Conservation (phyloP, 2,113 vertebrate genomes). For the Alaudala cheleensis region DNA sequence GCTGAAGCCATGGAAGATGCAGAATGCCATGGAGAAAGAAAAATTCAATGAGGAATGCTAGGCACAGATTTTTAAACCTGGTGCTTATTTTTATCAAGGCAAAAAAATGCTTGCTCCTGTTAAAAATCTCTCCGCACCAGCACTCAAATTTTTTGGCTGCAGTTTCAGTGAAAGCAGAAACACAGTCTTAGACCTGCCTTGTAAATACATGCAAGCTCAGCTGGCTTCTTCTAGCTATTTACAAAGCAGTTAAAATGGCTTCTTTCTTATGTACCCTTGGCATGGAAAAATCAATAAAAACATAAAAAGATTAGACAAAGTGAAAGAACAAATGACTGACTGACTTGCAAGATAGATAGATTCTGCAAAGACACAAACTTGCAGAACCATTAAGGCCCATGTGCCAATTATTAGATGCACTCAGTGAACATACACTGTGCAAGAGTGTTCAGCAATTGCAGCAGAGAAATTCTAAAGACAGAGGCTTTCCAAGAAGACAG, state of each 20-base stretch:
- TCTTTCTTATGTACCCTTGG: background rate
- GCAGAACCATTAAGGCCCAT: conserved; percentile 4
- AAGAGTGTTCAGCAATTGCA: background rate
- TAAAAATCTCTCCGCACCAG: background rate
- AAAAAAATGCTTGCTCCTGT: background rate
- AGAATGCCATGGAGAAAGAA: background rate
- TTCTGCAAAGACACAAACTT: background rate
- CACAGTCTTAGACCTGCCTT: background rate
- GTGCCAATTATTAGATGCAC: background rate
- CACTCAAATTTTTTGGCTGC: background rate
- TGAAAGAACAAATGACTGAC: conserved; percentile 46
- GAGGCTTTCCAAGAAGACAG: background rate
- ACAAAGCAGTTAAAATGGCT: conserved; percentile 35
- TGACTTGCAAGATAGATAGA: conserved; percentile 2
- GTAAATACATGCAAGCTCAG: background rate
- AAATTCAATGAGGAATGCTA: background rate
- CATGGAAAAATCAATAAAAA: conserved; percentile 58
- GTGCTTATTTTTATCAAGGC: background rate
- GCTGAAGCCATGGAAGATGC: background rate
- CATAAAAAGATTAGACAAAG: conserved; percentile 52
- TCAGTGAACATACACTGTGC: background rate
- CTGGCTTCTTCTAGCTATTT: conserved; percentile 40
- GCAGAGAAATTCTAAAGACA: background rate
- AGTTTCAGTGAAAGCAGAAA: conserved; percentile 2
- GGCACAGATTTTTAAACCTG: background rate